Conservation (phyloP, 2,797 vertebrate species). For the Siniperca scherzeri region DNA sequence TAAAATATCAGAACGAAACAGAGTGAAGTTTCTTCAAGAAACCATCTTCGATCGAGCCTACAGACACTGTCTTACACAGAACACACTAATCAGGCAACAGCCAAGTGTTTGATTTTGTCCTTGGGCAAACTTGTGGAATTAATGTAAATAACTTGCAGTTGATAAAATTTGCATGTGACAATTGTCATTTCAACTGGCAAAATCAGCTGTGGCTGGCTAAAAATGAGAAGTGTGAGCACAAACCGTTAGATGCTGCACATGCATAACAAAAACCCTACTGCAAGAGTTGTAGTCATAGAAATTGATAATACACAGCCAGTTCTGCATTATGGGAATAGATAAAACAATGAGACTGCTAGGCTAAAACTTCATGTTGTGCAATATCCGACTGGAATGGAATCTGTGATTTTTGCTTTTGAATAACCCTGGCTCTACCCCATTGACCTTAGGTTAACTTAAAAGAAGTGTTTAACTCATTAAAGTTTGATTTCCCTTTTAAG, state of each 20-base stretch:
- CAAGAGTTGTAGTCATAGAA: neutral
- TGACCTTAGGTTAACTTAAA: conserved; percentile 68
- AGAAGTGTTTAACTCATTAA: conserved; percentile 67
- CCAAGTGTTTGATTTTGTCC: neutral
- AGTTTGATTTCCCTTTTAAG: conserved; percentile 67
- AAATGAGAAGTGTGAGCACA: conserved; percentile 1
- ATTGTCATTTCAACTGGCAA: neutral
- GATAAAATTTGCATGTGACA: neutral
- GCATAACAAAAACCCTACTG: neutral
- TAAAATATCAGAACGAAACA: neutral
- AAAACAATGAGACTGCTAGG: neutral
- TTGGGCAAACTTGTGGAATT: neutral
- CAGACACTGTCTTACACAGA: neutral
- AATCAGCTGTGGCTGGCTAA: neutral
- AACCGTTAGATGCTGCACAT: neutral
- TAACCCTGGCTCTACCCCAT: conserved; percentile 29
- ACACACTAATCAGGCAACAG: neutral
- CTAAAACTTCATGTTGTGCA: conserved; percentile 7
- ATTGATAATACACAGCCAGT: neutral
- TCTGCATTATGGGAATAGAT: conserved; percentile 12
- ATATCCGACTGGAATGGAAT: conserved; percentile 10
- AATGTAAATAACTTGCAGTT: neutral
- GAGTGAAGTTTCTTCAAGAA: neutral
- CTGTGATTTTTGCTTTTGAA: conserved; percentile 34
- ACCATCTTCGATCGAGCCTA: neutral